Evolutionary conservation across 1,140 invertebrate species (phyloP).

Genomic region (Thalassaphorura encarpata): DNA sequence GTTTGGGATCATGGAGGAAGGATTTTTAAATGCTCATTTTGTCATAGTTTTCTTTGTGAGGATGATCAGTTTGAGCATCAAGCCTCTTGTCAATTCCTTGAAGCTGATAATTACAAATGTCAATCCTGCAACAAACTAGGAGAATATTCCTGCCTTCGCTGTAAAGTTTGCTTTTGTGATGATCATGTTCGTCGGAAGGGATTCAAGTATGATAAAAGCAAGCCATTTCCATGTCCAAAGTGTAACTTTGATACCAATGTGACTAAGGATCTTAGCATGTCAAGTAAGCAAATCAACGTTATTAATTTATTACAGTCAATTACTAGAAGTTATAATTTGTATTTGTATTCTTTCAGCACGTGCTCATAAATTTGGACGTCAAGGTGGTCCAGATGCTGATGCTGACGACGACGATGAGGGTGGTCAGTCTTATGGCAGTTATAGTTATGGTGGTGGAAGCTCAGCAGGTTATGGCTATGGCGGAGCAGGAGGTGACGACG

Average conservation of each 20-base stretch:
- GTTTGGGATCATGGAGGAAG: conserved; percentile 92
- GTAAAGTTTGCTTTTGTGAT: conserved; percentile 93
- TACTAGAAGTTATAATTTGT: background rate
- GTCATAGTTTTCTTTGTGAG: conserved; percentile 81
- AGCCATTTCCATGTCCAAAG: conserved; percentile 84
- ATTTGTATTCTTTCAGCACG: conserved; percentile 48
- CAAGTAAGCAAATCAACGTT: conserved; percentile 54
- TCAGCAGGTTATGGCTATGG: conserved; percentile 29
- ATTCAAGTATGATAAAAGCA: conserved; percentile 83
- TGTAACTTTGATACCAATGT: conserved; percentile 82
- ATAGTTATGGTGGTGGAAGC: conserved; percentile 36
- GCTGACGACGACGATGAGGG: conserved; percentile 51
- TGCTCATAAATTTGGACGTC: conserved; percentile 70
- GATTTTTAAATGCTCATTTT: conserved; percentile 88
- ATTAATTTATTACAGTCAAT: conserved; percentile 6
- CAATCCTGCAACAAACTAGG: conserved; percentile 38
- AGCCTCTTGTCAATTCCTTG: conserved; percentile 88
- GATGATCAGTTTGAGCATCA: conserved; percentile 99
- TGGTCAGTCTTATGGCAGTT: conserved; percentile 37
- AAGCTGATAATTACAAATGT: conserved; percentile 89
- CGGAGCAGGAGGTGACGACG: conserved; percentile 23
- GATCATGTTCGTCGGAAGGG: conserved; percentile 89
- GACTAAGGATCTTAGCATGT: conserved; percentile 92
- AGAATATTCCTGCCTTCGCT: conserved; percentile 38
- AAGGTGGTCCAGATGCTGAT: conserved; percentile 49